Conservation (phyloP, 2,888 invertebrate species). For the Acrobasis repandana region DNA sequence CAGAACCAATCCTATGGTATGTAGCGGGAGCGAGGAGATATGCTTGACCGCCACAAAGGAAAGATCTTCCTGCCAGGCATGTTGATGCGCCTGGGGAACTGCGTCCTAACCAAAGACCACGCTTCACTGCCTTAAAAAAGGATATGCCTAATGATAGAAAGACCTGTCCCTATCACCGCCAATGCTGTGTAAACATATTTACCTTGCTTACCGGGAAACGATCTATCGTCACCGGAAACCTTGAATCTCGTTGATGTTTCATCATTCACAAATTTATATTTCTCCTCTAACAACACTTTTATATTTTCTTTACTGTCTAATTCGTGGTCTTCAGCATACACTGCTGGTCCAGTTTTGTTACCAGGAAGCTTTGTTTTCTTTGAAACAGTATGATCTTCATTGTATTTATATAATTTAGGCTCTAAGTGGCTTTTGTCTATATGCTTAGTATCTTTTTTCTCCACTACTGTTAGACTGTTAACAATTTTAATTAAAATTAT, state of each 20-base stretch:
- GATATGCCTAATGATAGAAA: no score
- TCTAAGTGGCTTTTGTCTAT: conserved; percentile 10
- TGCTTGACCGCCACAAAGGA: no score
- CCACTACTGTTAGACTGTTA: conserved; percentile 1
- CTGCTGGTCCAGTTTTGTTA: conserved; percentile 8
- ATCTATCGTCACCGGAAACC: conserved; percentile 47
- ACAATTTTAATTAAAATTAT: conserved; percentile 15
- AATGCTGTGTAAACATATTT: background rate
- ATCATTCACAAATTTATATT: conserved; percentile 68
- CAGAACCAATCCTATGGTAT: no score
- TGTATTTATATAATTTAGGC: background rate
- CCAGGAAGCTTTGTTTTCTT: background rate
- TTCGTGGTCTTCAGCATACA: conserved; percentile 21
- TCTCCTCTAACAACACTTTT: conserved; percentile 61
- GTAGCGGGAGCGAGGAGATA: no score
- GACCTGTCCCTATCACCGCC: no score
- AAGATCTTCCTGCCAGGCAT: no score
- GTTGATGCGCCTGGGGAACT: no score
- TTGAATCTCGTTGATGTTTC: conserved; percentile 60
- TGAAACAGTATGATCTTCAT: conserved; percentile 6
- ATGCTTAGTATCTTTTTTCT: background rate
- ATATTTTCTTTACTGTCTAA: conserved; percentile 47
- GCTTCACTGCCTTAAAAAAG: no score
- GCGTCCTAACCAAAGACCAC: no score
- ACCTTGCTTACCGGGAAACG: conserved; percentile 44